phyloP scores from a whole-genome alignment of 1,140 invertebrate genomes.

The Nasonia vitripennis region DNA sequence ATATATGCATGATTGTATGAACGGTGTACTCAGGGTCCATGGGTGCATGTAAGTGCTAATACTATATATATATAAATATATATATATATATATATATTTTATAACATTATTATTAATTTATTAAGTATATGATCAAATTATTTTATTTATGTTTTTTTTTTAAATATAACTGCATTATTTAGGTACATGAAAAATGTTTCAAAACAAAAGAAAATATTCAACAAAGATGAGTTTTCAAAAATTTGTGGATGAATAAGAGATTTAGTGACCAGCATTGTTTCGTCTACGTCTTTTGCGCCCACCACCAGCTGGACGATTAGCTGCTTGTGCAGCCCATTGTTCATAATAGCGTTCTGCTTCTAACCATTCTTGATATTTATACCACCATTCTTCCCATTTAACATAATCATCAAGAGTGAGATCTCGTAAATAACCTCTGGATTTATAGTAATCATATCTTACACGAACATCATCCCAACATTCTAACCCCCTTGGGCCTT shows the following conservation, averaged over 20 bases:
- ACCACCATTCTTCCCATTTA: conserved; percentile 96
- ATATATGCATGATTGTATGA: too few species aligned
- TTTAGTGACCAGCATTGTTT: conserved; percentile 67
- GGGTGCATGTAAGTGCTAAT: too few species aligned
- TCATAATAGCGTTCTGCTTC: conserved; percentile 89
- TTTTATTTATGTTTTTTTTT: background rate
- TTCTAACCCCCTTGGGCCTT: conserved; percentile 83
- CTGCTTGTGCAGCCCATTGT: conserved; percentile 79
- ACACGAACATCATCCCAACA: conserved; percentile 91
- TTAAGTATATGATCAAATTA: background rate
- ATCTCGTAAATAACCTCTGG: conserved; percentile 87
- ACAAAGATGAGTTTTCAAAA: background rate
- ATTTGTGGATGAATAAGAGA: background rate
- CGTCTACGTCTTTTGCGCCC: conserved; percentile 69
- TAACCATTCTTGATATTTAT: conserved; percentile 93
- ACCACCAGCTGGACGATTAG: conserved; percentile 64
- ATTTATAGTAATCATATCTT: conserved; percentile 90
- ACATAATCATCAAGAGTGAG: conserved; percentile 88
- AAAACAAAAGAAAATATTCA: background rate
- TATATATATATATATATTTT: too few species aligned
- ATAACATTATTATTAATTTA: too few species aligned
- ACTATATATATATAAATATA: too few species aligned
- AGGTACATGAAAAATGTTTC: background rate
- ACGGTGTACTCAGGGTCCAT: too few species aligned
- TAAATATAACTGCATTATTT: background rate